Base-by-base conservation (phyloP, 2,888 invertebrate species). In the Apamea epomidion region DNA sequence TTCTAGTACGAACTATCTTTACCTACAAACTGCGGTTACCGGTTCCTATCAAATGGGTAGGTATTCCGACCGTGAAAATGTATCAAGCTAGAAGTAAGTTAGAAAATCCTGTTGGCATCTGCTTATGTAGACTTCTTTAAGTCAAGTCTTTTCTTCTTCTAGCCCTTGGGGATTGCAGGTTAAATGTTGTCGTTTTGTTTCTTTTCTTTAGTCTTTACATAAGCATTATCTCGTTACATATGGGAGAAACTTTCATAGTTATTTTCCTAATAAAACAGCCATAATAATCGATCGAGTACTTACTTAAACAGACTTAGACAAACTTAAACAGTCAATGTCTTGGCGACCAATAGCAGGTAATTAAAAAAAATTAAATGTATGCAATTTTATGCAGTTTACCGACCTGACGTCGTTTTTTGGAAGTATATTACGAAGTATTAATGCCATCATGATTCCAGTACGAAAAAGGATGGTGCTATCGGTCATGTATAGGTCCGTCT, bases 321-420 rank as follows among this genome's bases (percentile, higher is more conserved):
- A 42, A 69, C 37, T 37, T 37, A 29, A 45, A 42, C 42, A 25
- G 16, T 32, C 6, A 12, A 48, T 65, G 48, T 16, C 45, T 45
- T 16, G 1, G 7, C 16, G 16, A 3, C 25, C 12, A 37, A 48
- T n/a, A 7, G 12, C 12, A 65, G 32, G 16, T 18, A 6, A 8
- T 25, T 29, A 29, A 64, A 29, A n/a, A 74, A 29, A 37, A 37
- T 74, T 29, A 74, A 64, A 64, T 64, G 37, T 42, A 65, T 65
- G 29, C 42, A 76, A 45, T 65, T 76, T 65, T 45, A 78, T 58
- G 65, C 54, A 54, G 32, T 67, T 21, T 4, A 2, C 32, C 42
- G 54, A 76, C 64, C 65, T 78, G 32, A 76, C 5, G n/a, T 4
- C 3, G 37, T 3, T 37, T 37, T 37, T 37, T 12, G 45, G 12